Conservation (phyloP, 1,140 invertebrate species). For the Stegodyphus mimosarum region DNA sequence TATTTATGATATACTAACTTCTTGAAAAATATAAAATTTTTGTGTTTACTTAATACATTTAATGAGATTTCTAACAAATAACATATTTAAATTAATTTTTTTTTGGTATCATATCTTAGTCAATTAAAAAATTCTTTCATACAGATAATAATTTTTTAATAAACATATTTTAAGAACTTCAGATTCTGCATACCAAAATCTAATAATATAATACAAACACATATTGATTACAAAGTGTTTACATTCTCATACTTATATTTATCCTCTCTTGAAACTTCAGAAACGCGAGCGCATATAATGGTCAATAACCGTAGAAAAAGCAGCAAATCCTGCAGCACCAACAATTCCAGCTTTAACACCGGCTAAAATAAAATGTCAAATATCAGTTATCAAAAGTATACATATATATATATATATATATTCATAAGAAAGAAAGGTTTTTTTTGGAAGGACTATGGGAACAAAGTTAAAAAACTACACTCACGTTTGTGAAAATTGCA, state of each 20-base stretch:
- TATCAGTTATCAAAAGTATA: background rate
- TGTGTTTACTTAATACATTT: no score
- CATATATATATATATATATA: no score
- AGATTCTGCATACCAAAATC: background rate
- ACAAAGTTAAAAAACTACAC: no score
- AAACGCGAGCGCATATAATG: constrained; percentile 82
- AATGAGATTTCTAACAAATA: no score
- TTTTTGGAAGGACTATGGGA: no score
- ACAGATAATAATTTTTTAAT: background rate
- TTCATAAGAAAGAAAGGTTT: no score
- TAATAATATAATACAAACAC: background rate
- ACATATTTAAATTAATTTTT: no score
- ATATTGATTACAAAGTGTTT: constrained; percentile 1
- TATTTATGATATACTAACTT: no score
- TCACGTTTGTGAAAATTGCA: no score
- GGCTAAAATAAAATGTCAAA: constrained; percentile 73
- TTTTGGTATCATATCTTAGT: background rate
- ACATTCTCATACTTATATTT: background rate
- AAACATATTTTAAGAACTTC: background rate
- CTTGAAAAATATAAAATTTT: no score
- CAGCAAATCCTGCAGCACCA: constrained; percentile 94
- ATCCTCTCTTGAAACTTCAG: background rate
- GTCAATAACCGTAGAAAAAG: constrained; percentile 94
- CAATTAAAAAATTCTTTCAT: background rate
- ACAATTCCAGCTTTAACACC: constrained; percentile 91